phyloP scores from a whole-genome alignment of 1,140 invertebrate genomes.

The Agrilus planipennis region DNA sequence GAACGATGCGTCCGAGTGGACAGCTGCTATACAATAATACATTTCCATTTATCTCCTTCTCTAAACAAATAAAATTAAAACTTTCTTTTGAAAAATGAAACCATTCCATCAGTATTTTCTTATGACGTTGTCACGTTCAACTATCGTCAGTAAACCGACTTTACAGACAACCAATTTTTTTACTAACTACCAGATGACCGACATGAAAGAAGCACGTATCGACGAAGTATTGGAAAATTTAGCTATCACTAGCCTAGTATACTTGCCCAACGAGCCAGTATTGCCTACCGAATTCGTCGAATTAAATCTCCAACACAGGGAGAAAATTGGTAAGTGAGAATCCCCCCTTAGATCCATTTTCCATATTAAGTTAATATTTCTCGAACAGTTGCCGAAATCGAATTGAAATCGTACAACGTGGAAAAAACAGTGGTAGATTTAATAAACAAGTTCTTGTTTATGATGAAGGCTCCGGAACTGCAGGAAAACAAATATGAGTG shows the following conservation, averaged over 20 bases:
- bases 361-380: no score
- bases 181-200: constrained; percentile 40
- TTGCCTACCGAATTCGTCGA: constrained; percentile 52
- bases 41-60: no score
- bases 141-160: no score
- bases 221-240: constrained; percentile 58
- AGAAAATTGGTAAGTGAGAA: constrained; percentile 39
- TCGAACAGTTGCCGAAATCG: constrained; percentile 35
- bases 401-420: constrained; percentile 45
- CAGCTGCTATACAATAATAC: no score
- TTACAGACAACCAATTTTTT: neutral
- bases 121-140: no score
- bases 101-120: no score
- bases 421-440: constrained; percentile 56
- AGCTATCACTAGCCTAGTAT: constrained; percentile 48
- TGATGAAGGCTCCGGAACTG: constrained; percentile 41
- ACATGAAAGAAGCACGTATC: constrained; percentile 65
- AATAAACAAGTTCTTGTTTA: constrained; percentile 55
- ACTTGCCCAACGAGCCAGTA: constrained; percentile 52
- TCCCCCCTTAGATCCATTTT: constrained; percentile 5
- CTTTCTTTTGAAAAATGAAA: no score
- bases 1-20: no score
- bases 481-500: constrained; percentile 48
- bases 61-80: no score
- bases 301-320: constrained; percentile 44